Evolutionary conservation across 2,113 vertebrate species (phyloP).

Genomic region (Mugil cephalus): DNA sequence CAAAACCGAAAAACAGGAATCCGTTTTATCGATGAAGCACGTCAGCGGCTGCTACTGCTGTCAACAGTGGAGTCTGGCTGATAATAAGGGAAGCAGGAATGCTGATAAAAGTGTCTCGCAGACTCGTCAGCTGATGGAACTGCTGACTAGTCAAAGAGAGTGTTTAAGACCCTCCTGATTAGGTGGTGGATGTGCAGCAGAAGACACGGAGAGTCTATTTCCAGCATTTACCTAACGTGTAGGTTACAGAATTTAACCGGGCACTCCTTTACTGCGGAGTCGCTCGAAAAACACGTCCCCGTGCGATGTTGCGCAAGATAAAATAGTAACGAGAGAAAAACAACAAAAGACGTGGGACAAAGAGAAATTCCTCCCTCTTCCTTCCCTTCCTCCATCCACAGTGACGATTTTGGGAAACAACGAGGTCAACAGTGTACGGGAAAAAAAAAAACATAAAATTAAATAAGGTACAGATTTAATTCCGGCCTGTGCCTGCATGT

Average conservation of each 20-base stretch:
- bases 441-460: background rate
- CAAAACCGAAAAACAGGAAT: slow-evolving; percentile 41
- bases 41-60: slow-evolving; percentile 20
- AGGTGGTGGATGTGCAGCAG: background rate
- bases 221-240: background rate
- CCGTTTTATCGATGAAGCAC: slow-evolving; percentile 25
- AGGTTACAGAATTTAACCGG: background rate
- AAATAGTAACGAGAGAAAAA: slow-evolving; percentile 19
- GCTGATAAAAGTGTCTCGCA: slow-evolving; percentile 48
- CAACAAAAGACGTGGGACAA: background rate
- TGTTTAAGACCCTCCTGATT: slow-evolving; percentile 19
- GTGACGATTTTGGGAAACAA: slow-evolving; percentile 11
- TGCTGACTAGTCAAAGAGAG: slow-evolving; percentile 44
- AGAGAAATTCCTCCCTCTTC: background rate
- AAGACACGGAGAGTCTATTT: slow-evolving; percentile 12
- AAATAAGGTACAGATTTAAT: too few species aligned
- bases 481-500: too few species aligned
- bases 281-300: background rate
- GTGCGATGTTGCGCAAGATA: background rate
- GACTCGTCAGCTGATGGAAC: slow-evolving; percentile 29
- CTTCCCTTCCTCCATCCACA: background rate
- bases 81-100: slow-evolving; percentile 35
- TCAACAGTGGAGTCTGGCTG: slow-evolving; percentile 22
- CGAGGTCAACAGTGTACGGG: background rate
- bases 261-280: background rate